Evolutionary conservation across 2,888 invertebrate genomes (phyloP).

Genomic region (Drosophila tanythrix): DNA sequence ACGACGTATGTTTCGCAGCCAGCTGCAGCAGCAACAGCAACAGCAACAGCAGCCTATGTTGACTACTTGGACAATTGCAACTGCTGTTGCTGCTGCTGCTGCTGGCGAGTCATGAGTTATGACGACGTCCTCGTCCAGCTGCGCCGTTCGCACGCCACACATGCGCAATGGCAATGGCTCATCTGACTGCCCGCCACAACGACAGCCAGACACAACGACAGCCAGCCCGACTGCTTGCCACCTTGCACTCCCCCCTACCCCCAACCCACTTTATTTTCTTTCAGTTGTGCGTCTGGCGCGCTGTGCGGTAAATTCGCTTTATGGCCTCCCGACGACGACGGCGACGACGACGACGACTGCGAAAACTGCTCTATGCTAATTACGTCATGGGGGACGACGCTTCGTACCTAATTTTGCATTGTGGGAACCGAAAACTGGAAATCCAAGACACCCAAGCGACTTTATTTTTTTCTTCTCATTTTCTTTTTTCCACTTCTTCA

Average conservation of each 20-base stretch:
- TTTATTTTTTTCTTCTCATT: slow-evolving; percentile 45
- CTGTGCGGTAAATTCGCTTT: slow-evolving; percentile 83
- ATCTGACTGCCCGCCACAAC: slow-evolving; percentile 50
- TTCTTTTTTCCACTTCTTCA: not conserved
- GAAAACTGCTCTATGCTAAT: slow-evolving; percentile 83
- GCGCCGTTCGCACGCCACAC: slow-evolving; percentile 73
- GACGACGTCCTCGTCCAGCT: slow-evolving; percentile 56
- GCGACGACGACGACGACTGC: slow-evolving; percentile 34
- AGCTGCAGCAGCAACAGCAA: slow-evolving; percentile 25
- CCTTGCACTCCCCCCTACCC: slow-evolving; percentile 9
- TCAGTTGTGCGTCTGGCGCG: slow-evolving; percentile 65
- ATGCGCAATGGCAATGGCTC: slow-evolving; percentile 71
- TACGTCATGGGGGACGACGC: slow-evolving; percentile 84
- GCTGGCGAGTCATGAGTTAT: slow-evolving; percentile 42
- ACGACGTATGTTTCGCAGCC: slow-evolving; percentile 48
- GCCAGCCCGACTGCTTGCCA: slow-evolving; percentile 25
- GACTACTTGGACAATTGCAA: slow-evolving; percentile 61
- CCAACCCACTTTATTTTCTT: slow-evolving; percentile 17
- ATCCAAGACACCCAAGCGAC: slow-evolving; percentile 76
- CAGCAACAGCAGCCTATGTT: slow-evolving; percentile 22
- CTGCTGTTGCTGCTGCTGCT: slow-evolving; percentile 26
- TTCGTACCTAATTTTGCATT: slow-evolving; percentile 83
- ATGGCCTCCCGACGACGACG: slow-evolving; percentile 74
- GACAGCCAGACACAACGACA: slow-evolving; percentile 6
- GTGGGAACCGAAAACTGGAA: slow-evolving; percentile 84